Base-by-base conservation (phyloP, 2,797 vertebrate species). In the Poecilia picta region DNA sequence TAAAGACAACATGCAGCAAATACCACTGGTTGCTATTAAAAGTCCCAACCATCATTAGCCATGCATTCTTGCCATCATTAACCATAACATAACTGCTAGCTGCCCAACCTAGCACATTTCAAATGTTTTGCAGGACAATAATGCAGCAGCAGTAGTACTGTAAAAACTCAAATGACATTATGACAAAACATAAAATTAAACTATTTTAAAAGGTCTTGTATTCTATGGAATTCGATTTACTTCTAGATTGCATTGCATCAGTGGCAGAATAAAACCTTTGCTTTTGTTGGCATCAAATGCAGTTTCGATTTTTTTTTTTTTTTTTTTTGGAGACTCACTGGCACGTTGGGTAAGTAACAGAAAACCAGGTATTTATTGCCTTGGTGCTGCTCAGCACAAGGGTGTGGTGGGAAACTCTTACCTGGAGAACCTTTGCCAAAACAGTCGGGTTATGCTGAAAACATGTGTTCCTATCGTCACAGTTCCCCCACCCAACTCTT, bases 391-490 rank as follows among this genome's bases (percentile, higher is more conserved):
- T 20, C 36, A 76, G 8, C 8, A 0, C 0, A 71, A 90, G 88
- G 92, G 92, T 85, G 94, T 93, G 93, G 89, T 93, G 89, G 88
- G 86, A 93, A 93, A 87, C 80, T 84, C 23, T 82, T 51, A 81
- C 57, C 79, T 76, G 72, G 45, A 83, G 59, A 81, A 84, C 64
- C 66, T 1, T 66, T 23, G 74, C 77, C 87, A 89, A 90, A 91
- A 66, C 41, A 84, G 84, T 89, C 89, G 28, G 55, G 91, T 90
- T 91, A 73, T 55, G 78, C 89, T 89, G 75, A 80, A 23, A 84
- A 16, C 62, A 77, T 76, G 23, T 68, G 7, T 23, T 75, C 7
- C 1, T 51, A 46, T 75, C 59, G 12, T 78, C 57, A 41, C 41
- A 23, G 66, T 1, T 4, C 5, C 31, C 10, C 8, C 0, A 23